These are phyloP conservation scores for Eristalinus aeneus DNA, from an alignment of 2,888 invertebrate genomes.

Conservation along the genomic window DNA sequence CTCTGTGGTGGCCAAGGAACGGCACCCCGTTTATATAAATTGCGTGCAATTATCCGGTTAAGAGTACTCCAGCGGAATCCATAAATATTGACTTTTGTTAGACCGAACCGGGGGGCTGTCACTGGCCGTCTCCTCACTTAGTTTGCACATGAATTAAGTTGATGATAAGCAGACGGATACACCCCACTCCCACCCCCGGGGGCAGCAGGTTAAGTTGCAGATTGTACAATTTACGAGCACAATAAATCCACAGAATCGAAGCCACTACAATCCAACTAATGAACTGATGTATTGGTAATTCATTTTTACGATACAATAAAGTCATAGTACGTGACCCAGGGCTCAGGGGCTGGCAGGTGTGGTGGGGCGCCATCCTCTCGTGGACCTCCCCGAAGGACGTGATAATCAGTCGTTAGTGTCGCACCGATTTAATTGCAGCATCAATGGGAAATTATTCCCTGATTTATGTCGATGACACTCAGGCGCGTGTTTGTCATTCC, in stretches of 20 bases:
- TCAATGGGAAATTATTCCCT: conserved; percentile 55
- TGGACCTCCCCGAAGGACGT: neutral
- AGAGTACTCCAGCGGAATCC: conserved; percentile 56
- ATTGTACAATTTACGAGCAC: conserved; percentile 47
- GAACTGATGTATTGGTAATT: conserved; percentile 52
- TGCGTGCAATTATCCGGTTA: conserved; percentile 59
- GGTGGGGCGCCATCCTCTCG: neutral
- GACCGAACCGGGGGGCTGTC: conserved; percentile 41
- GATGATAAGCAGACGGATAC: conserved; percentile 31
- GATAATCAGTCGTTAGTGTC: conserved; percentile 16
- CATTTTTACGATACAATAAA: conserved; percentile 45
- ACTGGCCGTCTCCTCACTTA: conserved; percentile 30
- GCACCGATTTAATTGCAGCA: conserved; percentile 45
- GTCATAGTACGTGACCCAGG: conserved; percentile 21
- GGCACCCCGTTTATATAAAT: conserved; percentile 21
- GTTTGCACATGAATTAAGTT: conserved; percentile 63
- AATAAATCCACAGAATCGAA: conserved; percentile 45
- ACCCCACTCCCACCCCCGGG: neutral
- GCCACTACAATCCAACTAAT: conserved; percentile 50
- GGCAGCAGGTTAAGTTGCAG: neutral
- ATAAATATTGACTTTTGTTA: conserved; percentile 69
- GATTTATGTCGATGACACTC: conserved; percentile 49
- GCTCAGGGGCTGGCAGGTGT: neutral
- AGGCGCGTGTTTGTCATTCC: conserved; percentile 11
- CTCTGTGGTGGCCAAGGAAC: neutral